These are phyloP conservation scores for Nephrocerus scutellatus DNA, from an alignment of 2,888 invertebrate genomes.

Conservation along the genomic window DNA sequence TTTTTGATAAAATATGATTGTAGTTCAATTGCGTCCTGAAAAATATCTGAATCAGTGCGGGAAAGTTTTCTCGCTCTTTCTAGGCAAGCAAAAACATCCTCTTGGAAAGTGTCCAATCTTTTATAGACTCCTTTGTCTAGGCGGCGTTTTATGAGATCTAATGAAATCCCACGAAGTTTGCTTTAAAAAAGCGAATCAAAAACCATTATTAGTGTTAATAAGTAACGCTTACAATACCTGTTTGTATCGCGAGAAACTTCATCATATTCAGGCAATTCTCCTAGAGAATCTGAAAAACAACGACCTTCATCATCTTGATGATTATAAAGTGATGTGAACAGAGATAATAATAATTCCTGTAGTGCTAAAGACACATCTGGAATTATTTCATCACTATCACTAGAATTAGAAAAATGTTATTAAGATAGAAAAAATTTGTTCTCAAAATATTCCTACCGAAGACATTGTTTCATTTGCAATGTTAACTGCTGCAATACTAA, in stretches of 20 bases:
- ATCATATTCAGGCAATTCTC: constrained; percentile 85
- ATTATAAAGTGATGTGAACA: constrained; percentile 91
- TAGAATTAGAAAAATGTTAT: constrained; percentile 22
- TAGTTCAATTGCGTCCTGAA: constrained; percentile 91
- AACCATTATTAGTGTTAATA: neutral
- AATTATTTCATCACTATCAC: constrained; percentile 73
- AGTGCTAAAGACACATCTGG: constrained; percentile 86
- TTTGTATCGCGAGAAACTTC: constrained; percentile 55
- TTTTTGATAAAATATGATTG: constrained; percentile 84
- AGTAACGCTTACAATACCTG: no score
- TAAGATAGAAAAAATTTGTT: neutral
- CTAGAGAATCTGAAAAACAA: constrained; percentile 93
- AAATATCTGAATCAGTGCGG: constrained; percentile 87
- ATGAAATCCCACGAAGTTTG: constrained; percentile 74
- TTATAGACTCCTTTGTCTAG: constrained; percentile 88
- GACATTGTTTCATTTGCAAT: constrained; percentile 81
- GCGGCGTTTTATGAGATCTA: constrained; percentile 88
- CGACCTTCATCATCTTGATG: constrained; percentile 96
- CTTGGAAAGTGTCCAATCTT: constrained; percentile 90
- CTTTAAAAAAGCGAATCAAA: constrained; percentile 18
- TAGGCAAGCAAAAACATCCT: constrained; percentile 90
- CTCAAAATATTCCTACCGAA: constrained; percentile 53
- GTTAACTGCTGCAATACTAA: constrained; percentile 85
- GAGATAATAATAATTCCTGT: constrained; percentile 80
- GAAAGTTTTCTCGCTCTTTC: constrained; percentile 82